A percentile compares a stretch with the other conserved stretches of the same genome.
Conservation (phyloP, 2,113 vertebrate genomes). For the Thalassoma bifasciatum region DNA sequence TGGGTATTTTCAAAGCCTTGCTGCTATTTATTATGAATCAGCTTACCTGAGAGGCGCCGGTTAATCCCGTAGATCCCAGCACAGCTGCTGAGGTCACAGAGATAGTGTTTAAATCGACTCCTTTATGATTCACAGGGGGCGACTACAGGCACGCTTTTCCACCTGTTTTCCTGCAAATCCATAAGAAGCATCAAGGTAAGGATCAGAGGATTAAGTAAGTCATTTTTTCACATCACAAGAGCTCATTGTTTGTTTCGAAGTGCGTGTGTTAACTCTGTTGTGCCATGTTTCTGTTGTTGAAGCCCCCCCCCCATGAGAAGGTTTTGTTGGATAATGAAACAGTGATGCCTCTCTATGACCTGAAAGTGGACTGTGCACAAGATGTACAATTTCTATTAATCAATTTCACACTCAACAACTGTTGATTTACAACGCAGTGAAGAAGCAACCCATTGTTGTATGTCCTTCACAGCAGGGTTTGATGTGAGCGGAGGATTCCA, state of each 20-base stretch:
- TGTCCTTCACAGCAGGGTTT: too few species aligned
- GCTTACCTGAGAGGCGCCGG: conserved; percentile 64
- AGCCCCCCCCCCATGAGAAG: too few species aligned
- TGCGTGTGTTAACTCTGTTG: too few species aligned
- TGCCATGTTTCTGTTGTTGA: too few species aligned
- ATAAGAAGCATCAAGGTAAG: background rate
- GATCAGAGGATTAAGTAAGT: conserved; percentile 33
- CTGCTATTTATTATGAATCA: conserved; percentile 76
- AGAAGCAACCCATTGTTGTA: too few species aligned
- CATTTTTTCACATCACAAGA: background rate
- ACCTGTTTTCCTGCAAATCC: conserved; percentile 2
- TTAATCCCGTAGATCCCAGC: conserved; percentile 75
- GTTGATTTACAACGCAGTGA: too few species aligned
- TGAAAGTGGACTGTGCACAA: too few species aligned
- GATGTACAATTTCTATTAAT: too few species aligned
- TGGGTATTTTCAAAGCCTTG: conserved; percentile 61
- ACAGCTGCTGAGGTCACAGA: conserved; percentile 72
- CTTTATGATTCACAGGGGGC: conserved; percentile 57
- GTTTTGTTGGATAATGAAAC: too few species aligned
- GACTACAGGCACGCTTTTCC: background rate
- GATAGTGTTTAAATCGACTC: conserved; percentile 76
- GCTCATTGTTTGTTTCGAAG: conserved; percentile 16
- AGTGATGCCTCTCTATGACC: too few species aligned
- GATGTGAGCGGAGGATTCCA: background rate
- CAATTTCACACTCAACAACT: too few species aligned